These are phyloP conservation scores for Nebria brevicollis DNA, from an alignment of 2,888 invertebrate species.

Conservation along the genomic window DNA sequence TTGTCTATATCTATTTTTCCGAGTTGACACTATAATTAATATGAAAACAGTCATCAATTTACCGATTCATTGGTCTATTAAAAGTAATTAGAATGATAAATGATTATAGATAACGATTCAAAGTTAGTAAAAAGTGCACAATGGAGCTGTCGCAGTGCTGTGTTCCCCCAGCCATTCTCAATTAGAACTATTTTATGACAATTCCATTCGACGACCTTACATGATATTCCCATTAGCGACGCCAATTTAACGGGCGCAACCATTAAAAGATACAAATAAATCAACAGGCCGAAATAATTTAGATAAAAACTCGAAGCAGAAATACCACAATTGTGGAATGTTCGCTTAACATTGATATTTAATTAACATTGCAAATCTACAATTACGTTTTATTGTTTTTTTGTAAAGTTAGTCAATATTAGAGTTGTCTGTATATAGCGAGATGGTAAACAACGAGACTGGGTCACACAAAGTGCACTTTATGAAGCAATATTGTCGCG, in stretches of 20 bases:
- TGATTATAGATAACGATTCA: conserved; percentile 34
- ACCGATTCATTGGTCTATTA: conserved; percentile 35
- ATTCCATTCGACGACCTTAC: conserved; percentile 34
- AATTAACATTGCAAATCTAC: background rate
- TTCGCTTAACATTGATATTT: conserved; percentile 1
- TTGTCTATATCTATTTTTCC: background rate
- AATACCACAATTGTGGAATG: conserved; percentile 28
- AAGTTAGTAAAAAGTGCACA: conserved; percentile 29
- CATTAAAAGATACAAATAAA: conserved; percentile 26
- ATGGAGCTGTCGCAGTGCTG: background rate
- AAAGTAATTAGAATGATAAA: conserved; percentile 45
- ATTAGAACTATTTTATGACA: conserved; percentile 44
- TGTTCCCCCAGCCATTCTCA: conserved; percentile 16
- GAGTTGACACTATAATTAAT: conserved; percentile 35
- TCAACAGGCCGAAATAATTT: conserved; percentile 28
- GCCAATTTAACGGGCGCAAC: conserved; percentile 29
- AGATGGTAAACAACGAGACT: background rate
- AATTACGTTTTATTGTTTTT: too few species aligned
- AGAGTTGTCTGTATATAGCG: too few species aligned
- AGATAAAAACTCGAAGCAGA: conserved; percentile 9
- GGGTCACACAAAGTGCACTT: conserved; percentile 34
- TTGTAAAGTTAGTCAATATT: too few species aligned
- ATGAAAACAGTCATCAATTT: conserved; percentile 32
- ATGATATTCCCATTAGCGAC: conserved; percentile 41
- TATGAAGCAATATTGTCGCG: conserved; percentile 39